Evolutionary conservation across 92 coral and sea anemone genomes (phyloP).

Genomic region (Heteractis magnifica): DNA sequence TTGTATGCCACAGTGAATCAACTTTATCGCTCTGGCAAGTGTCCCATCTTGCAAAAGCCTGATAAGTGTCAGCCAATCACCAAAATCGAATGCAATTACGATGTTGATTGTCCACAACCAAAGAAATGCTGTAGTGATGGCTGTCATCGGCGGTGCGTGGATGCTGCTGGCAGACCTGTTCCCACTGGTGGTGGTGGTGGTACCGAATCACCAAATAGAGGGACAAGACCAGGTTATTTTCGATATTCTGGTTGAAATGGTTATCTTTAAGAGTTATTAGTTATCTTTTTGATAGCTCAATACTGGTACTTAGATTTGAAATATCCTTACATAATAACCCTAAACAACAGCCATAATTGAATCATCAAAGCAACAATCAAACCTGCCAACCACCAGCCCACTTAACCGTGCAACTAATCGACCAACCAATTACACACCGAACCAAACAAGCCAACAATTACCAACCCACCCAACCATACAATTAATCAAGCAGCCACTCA

Average conservation of each 20-base stretch:
- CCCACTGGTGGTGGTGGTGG: background rate
- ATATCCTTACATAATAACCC: no score
- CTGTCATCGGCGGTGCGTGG: conserved; percentile 48
- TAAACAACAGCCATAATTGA: no score
- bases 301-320: background rate
- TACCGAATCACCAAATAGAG: background rate
- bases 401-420: no score
- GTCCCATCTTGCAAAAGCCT: conserved; percentile 54
- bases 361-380: no score
- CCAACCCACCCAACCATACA: no score
- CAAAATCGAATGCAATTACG: conserved; percentile 45
- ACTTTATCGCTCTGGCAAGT: conserved; percentile 56
- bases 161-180: conserved; percentile 34
- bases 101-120: conserved; percentile 51
- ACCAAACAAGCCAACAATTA: no score
- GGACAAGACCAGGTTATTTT: background rate
- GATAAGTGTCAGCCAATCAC: conserved; percentile 34
- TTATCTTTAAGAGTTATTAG: background rate
- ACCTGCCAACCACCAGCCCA: no score
- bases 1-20: conserved; percentile 35
- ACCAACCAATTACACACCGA: no score
- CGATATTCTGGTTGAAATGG: background rate
- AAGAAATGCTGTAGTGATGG: conserved; percentile 70
- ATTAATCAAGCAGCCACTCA: no score
- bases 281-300: background rate